phyloP scores from a whole-genome alignment of 1,140 invertebrate species.

The Drosophila orena region DNA sequence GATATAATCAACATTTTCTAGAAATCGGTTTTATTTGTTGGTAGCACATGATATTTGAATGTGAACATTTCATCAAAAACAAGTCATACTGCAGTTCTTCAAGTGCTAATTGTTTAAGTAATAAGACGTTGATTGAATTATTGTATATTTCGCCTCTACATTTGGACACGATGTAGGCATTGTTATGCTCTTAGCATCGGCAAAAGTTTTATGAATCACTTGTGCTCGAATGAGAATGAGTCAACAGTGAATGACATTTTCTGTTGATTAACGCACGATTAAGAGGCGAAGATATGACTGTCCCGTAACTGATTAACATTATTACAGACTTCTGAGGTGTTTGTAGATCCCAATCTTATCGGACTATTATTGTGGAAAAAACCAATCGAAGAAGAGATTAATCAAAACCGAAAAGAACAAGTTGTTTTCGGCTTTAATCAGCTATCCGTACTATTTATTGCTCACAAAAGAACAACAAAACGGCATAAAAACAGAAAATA shows the following conservation, averaged over 20 bases:
- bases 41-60: no score
- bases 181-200: conserved; percentile 36
- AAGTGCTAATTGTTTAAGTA: background rate
- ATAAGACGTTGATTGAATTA: background rate
- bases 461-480: conserved; percentile 21
- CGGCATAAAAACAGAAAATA: conserved; percentile 14
- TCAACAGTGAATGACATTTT: conserved; percentile 26
- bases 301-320: conserved; percentile 1
- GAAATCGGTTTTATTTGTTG: no score
- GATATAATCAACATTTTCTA: no score
- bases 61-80: no score
- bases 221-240: conserved; percentile 4
- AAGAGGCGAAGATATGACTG: conserved; percentile 17
- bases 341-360: conserved; percentile 4
- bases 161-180: conserved; percentile 10
- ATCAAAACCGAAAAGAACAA: conserved; percentile 29
- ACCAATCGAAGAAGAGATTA: conserved; percentile 11
- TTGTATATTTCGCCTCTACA: background rate
- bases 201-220: conserved; percentile 25
- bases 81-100: background rate
- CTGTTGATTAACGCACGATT: conserved; percentile 17
- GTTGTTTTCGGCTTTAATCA: conserved; percentile 39
- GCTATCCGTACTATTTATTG: conserved; percentile 15
- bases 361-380: conserved; percentile 1
- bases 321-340: conserved; percentile 6